Evolutionary conservation across 2,113 vertebrate species (phyloP).

Genomic region (Orthonyx spaldingii): DNA sequence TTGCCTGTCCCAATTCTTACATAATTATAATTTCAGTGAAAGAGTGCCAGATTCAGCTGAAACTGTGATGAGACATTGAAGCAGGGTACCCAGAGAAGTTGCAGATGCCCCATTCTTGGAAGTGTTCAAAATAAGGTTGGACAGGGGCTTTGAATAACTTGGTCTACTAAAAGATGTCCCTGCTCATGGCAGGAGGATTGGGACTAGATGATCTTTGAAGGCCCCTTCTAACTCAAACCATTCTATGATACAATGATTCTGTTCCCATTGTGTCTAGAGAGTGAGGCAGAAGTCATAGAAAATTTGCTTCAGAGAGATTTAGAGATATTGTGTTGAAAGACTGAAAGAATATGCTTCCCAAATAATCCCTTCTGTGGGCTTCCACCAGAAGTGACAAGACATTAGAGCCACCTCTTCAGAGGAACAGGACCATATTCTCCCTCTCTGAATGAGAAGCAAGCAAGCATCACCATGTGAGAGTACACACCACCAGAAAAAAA

Average conservation of each 20-base stretch:
- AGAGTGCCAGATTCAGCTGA: neutral
- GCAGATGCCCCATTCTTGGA: accelerated
- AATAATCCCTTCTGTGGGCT: neutral
- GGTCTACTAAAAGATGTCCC: neutral
- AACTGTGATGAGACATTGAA: neutral
- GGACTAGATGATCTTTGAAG: neutral
- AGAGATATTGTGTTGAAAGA: neutral
- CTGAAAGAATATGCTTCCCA: neutral
- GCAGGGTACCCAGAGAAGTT: neutral
- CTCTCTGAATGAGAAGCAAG: neutral
- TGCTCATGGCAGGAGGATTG: neutral
- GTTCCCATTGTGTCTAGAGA: neutral
- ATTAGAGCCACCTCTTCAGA: neutral
- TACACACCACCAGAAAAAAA: neutral
- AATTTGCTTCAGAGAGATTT: neutral
- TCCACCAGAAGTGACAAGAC: neutral
- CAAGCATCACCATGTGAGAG: neutral
- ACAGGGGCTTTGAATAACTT: accelerated
- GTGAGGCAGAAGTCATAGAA: neutral
- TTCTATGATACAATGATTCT: neutral
- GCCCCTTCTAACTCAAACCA: neutral
- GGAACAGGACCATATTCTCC: neutral
- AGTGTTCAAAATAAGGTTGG: neutral
- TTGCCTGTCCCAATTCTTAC: neutral
- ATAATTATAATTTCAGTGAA: neutral